Base-by-base conservation (phyloP, 2,113 vertebrate genomes). In the Ammodytes marinus region DNA sequence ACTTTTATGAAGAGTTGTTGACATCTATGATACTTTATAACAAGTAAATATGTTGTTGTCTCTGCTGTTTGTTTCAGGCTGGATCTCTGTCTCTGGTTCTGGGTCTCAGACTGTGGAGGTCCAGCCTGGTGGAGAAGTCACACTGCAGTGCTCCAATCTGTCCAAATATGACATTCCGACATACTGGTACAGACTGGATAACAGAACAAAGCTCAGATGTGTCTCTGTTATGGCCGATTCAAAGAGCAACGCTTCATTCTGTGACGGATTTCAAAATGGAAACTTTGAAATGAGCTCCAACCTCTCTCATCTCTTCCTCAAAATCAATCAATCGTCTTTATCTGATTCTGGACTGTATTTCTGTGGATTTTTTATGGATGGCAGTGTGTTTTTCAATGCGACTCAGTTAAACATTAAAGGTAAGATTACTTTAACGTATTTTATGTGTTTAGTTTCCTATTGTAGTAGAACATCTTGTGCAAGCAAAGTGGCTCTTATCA, bases 101-200 rank as follows among this genome's bases (percentile, higher is more conserved):
- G 45, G 72, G 42, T 68, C 2, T 77, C 11, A 61, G 17, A 73
- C 46, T 61, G 42, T 78, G 65, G 66, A 74, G 19, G 66, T 72
- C 27, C 67, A 79, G 47, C 0, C 27, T 42, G 63, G 67, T 45
- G 74, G 57, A 69, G 47, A 86, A 1, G 85, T 74, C 49, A 88
- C 77, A 2, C 77, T 88, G 70, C 0, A 4, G 63, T 86, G 83
- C 55, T 52, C 69, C 69, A 90, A 88, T 47, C 27, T 66, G 1
- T 39, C 35, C 12, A 10, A 3, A 14, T 2, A 12, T 60, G 2
- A 10, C 2, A 27, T 19, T 27, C 54, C 60, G 4, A 57, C 12
- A 13, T 0, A 0, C 1, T 81, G 73, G 78, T 85, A 45, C 52
- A 77, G 42, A 83, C 3, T 68, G 40, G 63, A 39, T 4, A 58